phyloP scores from a whole-genome alignment of 2,797 vertebrate genomes.

The Sebastolobus alascanus region DNA sequence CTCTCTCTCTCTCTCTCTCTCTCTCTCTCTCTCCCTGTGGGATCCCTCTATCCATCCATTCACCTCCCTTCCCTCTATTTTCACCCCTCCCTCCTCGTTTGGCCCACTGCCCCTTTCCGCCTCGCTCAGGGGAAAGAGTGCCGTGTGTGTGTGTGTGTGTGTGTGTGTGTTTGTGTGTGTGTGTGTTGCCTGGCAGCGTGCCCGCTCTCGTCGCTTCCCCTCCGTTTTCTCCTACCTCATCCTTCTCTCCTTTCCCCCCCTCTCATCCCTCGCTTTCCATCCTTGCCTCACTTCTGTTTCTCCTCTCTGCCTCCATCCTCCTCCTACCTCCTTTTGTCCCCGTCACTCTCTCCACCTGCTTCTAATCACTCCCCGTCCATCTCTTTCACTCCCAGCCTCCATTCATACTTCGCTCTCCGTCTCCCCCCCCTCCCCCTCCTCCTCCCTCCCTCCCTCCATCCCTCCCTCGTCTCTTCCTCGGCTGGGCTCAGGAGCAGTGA shows the following conservation, averaged over 20 bases:
- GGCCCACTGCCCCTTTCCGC: conserved; percentile 74
- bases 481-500: conserved; percentile 93
- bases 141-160: conserved; percentile 46
- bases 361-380: conserved; percentile 74
- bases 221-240: conserved; percentile 32
- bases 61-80: conserved; percentile 47
- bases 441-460: neutral
- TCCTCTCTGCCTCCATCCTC: conserved; percentile 28
- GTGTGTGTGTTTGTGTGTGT: conserved; percentile 47
- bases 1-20: conserved; percentile 11
- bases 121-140: conserved; percentile 66
- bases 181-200: conserved; percentile 64
- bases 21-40: conserved; percentile 31
- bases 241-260: conserved; percentile 25
- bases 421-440: neutral
- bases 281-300: conserved; percentile 2
- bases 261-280: conserved; percentile 23
- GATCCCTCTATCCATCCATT: conserved; percentile 57
- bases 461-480: conserved; percentile 56
- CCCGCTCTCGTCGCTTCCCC: conserved; percentile 56
- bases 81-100: conserved; percentile 64
- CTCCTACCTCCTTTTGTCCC: conserved; percentile 61
- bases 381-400: conserved; percentile 59
- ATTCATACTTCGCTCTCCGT: conserved; percentile 52
- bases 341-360: conserved; percentile 73